phyloP scores from a whole-genome alignment of 2,113 vertebrate species.

The Pampusana beccarii region DNA sequence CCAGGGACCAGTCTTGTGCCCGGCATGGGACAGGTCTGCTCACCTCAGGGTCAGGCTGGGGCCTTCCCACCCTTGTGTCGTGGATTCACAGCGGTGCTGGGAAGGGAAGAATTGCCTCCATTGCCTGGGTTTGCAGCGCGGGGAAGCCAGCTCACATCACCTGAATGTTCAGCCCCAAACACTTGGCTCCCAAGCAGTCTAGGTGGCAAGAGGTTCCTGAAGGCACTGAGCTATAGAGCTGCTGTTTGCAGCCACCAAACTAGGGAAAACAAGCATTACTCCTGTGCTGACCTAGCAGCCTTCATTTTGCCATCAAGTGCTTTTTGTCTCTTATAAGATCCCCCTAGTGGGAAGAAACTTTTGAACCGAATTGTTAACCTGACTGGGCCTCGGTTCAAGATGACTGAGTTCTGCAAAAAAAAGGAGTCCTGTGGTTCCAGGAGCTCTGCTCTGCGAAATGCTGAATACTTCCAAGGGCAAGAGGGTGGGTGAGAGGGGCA shows the following conservation, averaged over 20 bases:
- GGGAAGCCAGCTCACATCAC: background rate
- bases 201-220: background rate
- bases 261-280: background rate
- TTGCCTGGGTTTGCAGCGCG: background rate
- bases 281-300: background rate
- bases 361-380: background rate
- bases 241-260: background rate
- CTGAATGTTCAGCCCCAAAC: background rate
- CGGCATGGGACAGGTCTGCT: background rate
- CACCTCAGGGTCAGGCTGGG: background rate
- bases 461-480: background rate
- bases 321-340: background rate
- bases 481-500: background rate
- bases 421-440: background rate
- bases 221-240: background rate
- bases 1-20: background rate
- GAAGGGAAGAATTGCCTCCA: background rate
- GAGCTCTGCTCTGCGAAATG: background rate
- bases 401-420: background rate
- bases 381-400: background rate
- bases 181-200: background rate
- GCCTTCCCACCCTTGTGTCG: background rate
- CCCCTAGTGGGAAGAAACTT: background rate
- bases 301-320: background rate
- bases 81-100: fast-evolving